Percentiles rank a stretch among this genome's conserved stretches.
phyloP scores from a whole-genome alignment of 2,113 vertebrate genomes.

The Casuarius casuarius region DNA sequence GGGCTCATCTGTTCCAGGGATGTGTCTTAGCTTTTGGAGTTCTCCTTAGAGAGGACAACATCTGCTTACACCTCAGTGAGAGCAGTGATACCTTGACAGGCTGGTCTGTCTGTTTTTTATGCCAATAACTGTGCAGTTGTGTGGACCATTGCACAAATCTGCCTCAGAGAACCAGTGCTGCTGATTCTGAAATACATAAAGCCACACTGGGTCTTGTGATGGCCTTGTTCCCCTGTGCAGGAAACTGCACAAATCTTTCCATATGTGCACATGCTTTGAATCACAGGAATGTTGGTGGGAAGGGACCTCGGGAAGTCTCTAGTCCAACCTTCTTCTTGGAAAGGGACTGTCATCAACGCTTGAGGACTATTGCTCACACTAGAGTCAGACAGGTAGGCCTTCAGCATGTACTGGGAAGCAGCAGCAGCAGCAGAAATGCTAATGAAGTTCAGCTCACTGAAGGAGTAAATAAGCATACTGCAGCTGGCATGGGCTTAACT shows the following conservation, averaged over 20 bases:
- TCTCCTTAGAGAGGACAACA: not conserved
- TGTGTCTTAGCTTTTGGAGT: not conserved
- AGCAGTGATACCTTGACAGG: not conserved
- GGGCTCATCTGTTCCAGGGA: not conserved
- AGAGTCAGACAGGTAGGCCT: not conserved
- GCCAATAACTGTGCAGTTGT: not conserved
- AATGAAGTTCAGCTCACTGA: not conserved
- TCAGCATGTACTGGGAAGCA: not conserved
- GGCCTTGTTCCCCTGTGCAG: fast-evolving
- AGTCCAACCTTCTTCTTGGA: not conserved
- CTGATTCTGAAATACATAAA: not conserved
- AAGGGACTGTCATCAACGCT: not conserved
- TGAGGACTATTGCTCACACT: not conserved
- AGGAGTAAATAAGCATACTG: not conserved
- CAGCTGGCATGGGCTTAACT: not conserved
- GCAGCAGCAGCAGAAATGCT: not conserved
- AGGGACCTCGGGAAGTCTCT: not conserved
- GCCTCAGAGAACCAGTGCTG: not conserved
- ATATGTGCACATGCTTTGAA: not conserved
- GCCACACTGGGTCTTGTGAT: not conserved
- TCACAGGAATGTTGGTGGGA: not conserved
- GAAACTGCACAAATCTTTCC: not conserved
- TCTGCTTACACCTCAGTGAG: not conserved
- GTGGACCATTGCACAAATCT: not conserved
- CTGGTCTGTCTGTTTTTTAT: not conserved